Base-by-base conservation (phyloP, 1,140 invertebrate genomes). In the Sminthurides bifidus region DNA sequence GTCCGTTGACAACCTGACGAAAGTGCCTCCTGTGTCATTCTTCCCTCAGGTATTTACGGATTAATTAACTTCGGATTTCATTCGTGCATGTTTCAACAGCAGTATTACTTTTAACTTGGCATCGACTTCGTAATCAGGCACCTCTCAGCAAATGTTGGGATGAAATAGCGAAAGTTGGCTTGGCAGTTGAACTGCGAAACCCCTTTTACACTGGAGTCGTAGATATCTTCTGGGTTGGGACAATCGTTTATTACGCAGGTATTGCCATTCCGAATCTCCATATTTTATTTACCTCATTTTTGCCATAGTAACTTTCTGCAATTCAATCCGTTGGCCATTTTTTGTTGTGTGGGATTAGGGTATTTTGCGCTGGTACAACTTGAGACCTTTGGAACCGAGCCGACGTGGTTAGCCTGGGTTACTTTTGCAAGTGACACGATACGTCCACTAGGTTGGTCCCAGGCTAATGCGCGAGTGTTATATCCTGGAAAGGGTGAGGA, bases 201-300 rank as follows among this genome's bases (percentile, higher is more conserved):
- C 45, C 45, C 6, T 48, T 48, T 29, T 14, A 15, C 8, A 4
- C 10, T 15, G 14, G 15, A 8, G 8, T 15, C 12, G 14, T 23
- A 4, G 15, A 19, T 10, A 26, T 48, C 19, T 48, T 26, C 24
- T 48, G 45, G 45, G 26, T 48, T 12, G 45, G 5, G 4, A 48
- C 45, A 4, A 48, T 48, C 14, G 45, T 23, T 15, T 48, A 48
- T 29, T 48, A 26, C 29, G 45, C 45, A 29, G 45, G 45, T 26
- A 12, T 4, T n/a, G n/a, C n/a, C n/a, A n/a, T n/a, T n/a, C n/a
- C n/a, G n/a, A n/a, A n/a, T n/a, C 10, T 19, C 14, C 17, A 6
- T 19, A 43, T 14, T 43, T 6, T 35, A 35, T 35, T 35, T 35
- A 35, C n/a, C 33, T n/a, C n/a, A 10, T 10, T 35, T 35, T 35